Base-by-base conservation (phyloP, 2,113 vertebrate species). In the Lepisosteus oculatus region DNA sequence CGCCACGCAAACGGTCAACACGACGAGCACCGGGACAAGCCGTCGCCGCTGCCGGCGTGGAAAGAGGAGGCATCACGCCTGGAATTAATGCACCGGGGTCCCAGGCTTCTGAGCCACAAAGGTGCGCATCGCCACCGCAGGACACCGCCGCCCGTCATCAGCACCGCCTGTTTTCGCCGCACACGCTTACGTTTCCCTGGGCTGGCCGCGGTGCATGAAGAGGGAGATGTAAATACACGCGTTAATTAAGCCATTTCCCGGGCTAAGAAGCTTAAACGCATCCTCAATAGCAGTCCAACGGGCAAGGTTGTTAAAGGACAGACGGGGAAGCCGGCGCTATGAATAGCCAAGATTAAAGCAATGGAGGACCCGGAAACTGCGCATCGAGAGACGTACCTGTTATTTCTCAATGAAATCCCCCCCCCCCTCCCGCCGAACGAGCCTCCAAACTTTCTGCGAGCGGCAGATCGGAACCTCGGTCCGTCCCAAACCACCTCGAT, bases 401-500 rank as follows among this genome's bases (percentile, higher is more conserved):
- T 5, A 13, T 8, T 43, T 14, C 55, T 65, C 2, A 13, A 17
- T 45, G 17, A 84, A 84, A 72, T 86, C 90, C 88, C 88, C 91
- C 67, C 91, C 67, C 74, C 72, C 71, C 75, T 45, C 57, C 67
- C 74, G 75, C 66, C 75, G 65, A 14, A 45, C 11, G 68, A 83
- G 73, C 77, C 78, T 72, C 9, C 67, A 83, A 79, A 77, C 45
- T 83, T 75, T 77, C 73, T 69, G 72, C 61, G 67, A 79, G 74
- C 55, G 74, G 74, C 70, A 65, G 81, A 79, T 71, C 70, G 69
- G 80, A 73, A 84, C 43, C 74, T 79, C 67, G 77, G 59, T 72
- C 77, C 71, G 75, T 69, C 75, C 80, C 72, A 77, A 82, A 79
- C 83, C 87, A 81, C 86, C 82, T 79, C 90, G 89, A 93, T 90